Evolutionary conservation across 2,888 invertebrate genomes (phyloP).

Genomic region (Antheraea yamamai): DNA sequence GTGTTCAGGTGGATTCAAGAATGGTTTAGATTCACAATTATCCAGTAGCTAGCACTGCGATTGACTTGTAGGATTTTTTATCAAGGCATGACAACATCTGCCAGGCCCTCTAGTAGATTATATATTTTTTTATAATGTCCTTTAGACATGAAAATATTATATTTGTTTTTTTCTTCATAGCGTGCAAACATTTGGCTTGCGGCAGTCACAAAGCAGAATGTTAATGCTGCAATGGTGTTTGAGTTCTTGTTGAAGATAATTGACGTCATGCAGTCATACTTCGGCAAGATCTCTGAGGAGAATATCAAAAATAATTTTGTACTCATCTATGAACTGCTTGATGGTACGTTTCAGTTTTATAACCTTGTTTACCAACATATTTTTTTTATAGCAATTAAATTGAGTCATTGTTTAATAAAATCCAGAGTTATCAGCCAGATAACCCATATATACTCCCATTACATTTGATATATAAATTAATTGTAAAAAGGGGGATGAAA

Average conservation of each 20-base stretch:
- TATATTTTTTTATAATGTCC: background rate
- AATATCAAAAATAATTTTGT: constrained; percentile 99
- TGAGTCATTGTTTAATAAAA: background rate
- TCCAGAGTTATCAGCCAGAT: no score
- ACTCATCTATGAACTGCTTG: constrained; percentile 98
- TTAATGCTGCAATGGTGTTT: constrained; percentile 99
- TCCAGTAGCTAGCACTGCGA: no score
- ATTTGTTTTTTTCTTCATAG: constrained; percentile 62
- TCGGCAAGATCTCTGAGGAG: constrained; percentile 99
- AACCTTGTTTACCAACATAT: background rate
- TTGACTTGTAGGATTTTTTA: no score
- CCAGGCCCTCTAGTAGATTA: no score
- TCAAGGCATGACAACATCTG: no score
- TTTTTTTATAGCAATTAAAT: background rate
- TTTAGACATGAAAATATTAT: background rate
- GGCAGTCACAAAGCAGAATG: constrained; percentile 99
- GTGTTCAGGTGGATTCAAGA: no score
- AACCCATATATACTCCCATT: no score
- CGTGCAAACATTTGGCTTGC: constrained; percentile 99
- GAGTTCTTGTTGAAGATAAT: constrained; percentile 99
- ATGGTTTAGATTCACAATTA: no score
- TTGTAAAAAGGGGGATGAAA: no score
- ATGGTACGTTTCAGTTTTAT: constrained; percentile 84
- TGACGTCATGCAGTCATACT: constrained; percentile 99
- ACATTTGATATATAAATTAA: no score